Conservation (phyloP, 2,888 invertebrate species). For the Mythimna impura region DNA sequence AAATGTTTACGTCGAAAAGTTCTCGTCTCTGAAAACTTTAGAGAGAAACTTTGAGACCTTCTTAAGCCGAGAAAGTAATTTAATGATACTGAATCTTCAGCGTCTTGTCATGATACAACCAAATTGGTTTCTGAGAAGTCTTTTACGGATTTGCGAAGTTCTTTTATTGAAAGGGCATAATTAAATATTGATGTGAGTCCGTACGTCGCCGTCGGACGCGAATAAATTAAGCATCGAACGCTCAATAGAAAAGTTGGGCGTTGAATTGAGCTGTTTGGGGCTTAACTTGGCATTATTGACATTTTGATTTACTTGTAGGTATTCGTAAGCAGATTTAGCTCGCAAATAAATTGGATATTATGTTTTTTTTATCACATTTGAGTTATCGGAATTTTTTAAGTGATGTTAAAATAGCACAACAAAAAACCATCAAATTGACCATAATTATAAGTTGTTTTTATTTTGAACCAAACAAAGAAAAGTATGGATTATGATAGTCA, state of each 20-base stretch:
- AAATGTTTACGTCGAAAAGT: slow-evolving; percentile 44
- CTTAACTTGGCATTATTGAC: slow-evolving; percentile 5
- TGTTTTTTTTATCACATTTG: not conserved
- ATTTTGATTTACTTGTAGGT: slow-evolving; percentile 2
- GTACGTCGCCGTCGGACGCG: not conserved
- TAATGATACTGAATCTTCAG: slow-evolving; percentile 46
- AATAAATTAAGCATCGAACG: slow-evolving; percentile 36
- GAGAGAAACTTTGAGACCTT: slow-evolving; percentile 34
- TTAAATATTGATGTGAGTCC: slow-evolving; percentile 37
- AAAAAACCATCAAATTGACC: not conserved
- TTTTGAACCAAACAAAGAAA: not conserved
- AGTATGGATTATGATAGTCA: not conserved
- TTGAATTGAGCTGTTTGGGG: slow-evolving; percentile 6
- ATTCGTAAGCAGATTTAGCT: not conserved
- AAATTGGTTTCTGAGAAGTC: slow-evolving; percentile 45
- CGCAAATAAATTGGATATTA: not conserved
- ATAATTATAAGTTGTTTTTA: not conserved
- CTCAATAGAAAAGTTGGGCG: slow-evolving; percentile 34
- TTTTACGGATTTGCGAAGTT: slow-evolving; percentile 30
- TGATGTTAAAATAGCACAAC: not conserved
- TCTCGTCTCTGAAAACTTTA: slow-evolving; percentile 30
- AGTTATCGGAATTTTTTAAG: no score
- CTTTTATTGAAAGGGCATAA: slow-evolving; percentile 29
- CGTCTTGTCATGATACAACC: slow-evolving; percentile 26
- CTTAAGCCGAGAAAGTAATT: slow-evolving; percentile 48